phyloP scores from a whole-genome alignment of 1,140 invertebrate species.

The Halesus radiatus region DNA sequence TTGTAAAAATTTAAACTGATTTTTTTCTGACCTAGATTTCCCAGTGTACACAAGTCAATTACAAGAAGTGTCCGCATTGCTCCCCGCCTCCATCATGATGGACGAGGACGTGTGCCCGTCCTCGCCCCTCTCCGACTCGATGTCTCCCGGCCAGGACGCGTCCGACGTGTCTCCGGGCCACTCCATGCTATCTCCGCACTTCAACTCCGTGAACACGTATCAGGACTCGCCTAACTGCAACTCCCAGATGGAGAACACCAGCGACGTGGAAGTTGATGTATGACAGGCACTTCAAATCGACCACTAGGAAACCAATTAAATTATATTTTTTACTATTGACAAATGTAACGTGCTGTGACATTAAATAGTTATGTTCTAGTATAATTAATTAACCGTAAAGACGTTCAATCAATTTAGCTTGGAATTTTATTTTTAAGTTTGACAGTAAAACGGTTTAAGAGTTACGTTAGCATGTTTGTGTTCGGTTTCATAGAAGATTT shows the following conservation, averaged over 20 bases:
- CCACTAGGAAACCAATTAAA: constrained; percentile 19
- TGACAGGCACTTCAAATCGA: constrained; percentile 63
- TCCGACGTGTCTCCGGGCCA: constrained; percentile 59
- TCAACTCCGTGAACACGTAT: constrained; percentile 59
- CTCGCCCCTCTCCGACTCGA: constrained; percentile 30
- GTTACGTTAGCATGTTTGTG: no score
- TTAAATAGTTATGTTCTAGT: constrained; percentile 17
- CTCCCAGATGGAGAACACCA: constrained; percentile 61
- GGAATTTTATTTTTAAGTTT: no score
- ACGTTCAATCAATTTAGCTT: no score
- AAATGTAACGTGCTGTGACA: constrained; percentile 35
- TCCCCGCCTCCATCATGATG: constrained; percentile 69
- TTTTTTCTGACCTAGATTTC: constrained; percentile 35
- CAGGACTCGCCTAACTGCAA: constrained; percentile 59
- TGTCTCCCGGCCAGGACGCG: constrained; percentile 44
- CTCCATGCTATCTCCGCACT: constrained; percentile 60
- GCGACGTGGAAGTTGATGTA: constrained; percentile 68
- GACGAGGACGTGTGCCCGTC: constrained; percentile 61
- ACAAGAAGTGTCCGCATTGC: constrained; percentile 66
- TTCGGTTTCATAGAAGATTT: no score
- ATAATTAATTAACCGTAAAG: no score
- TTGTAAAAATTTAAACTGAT: no score
- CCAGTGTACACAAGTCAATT: constrained; percentile 68
- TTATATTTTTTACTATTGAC: constrained; percentile 26
- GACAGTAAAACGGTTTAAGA: no score